Percentiles rank a stretch among this genome's conserved stretches.
These are phyloP conservation scores for Callimico goeldii DNA, from an alignment of 2,797 vertebrate genomes.

Conservation along the genomic window DNA sequence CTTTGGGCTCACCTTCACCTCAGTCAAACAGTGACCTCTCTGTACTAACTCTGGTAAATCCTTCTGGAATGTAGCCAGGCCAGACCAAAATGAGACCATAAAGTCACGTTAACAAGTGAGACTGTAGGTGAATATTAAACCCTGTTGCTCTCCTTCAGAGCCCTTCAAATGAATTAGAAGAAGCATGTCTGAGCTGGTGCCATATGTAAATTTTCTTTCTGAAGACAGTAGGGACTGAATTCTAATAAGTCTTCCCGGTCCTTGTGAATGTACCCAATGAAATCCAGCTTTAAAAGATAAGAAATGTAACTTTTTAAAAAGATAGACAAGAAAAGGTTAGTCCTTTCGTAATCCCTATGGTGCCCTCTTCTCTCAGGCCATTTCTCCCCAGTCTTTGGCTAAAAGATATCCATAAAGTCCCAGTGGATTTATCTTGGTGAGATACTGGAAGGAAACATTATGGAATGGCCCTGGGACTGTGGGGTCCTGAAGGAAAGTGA, in stretches of 20 bases:
- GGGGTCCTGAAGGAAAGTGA: not conserved
- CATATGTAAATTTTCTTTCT: slow-evolving; percentile 74
- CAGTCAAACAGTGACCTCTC: not conserved
- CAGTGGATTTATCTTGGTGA: not conserved
- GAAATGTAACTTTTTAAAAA: not conserved
- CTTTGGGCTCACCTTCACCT: not conserved
- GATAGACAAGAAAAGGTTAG: not conserved
- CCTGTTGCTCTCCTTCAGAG: slow-evolving; percentile 23
- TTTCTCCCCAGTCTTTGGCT: not conserved
- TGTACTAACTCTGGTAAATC: slow-evolving; percentile 31
- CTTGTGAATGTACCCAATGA: slow-evolving; percentile 25
- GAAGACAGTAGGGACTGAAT: slow-evolving; percentile 55
- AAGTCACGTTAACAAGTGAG: slow-evolving; percentile 21
- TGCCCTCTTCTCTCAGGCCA: not conserved
- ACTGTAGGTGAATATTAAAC: slow-evolving; percentile 41
- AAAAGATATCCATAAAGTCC: not conserved
- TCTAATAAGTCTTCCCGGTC: slow-evolving; percentile 36
- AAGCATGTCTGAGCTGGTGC: slow-evolving; percentile 61
- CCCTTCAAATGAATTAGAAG: slow-evolving; percentile 71
- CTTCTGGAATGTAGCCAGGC: slow-evolving; percentile 38
- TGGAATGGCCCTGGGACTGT: not conserved
- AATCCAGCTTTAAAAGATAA: slow-evolving; percentile 47
- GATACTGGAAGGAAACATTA: not conserved
- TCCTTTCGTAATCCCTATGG: not conserved
- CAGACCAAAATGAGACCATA: slow-evolving; percentile 32